Conservation (phyloP, 2,888 invertebrate genomes). For the Hemithea aestivaria region DNA sequence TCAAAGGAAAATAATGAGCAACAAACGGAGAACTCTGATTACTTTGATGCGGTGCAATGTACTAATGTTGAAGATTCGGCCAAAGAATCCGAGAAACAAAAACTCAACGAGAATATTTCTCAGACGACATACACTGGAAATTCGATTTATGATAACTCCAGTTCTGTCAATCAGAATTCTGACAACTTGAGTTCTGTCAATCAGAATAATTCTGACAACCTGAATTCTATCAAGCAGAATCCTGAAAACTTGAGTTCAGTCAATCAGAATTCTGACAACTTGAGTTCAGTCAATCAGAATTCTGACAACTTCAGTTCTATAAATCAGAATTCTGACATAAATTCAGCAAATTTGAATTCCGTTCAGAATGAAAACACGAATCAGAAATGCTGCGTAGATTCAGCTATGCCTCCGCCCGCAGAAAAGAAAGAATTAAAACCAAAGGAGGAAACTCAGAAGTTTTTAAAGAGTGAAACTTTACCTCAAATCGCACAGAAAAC, state of each 20-base stretch:
- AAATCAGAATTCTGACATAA: not conserved
- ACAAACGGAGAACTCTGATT: not conserved
- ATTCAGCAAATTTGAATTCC: slow-evolving; percentile 10
- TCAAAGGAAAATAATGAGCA: too few species aligned
- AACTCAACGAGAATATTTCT: slow-evolving; percentile 8
- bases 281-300: too few species aligned
- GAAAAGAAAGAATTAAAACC: slow-evolving; percentile 18
- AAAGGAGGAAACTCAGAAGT: slow-evolving; percentile 33
- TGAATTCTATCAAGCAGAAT: too few species aligned
- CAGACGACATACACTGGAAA: not conserved
- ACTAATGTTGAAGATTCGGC: slow-evolving; percentile 6
- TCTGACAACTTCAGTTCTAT: too few species aligned
- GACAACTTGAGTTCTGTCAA: too few species aligned
- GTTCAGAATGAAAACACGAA: slow-evolving; percentile 4
- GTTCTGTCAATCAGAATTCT: too few species aligned
- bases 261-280: too few species aligned
- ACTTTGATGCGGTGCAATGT: not conserved
- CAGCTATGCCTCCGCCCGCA: slow-evolving; percentile 3
- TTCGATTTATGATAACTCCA: not conserved
- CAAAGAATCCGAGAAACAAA: slow-evolving; percentile 6
- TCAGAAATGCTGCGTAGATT: slow-evolving; percentile 12
- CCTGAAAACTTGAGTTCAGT: too few species aligned
- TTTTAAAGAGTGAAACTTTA: slow-evolving; percentile 38
- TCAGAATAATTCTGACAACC: too few species aligned
- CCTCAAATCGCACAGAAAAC: slow-evolving; percentile 27